Base-by-base conservation (phyloP, 30 jellyfish, hydroid and myxozoan species). In the Nemopilema nomurai region DNA sequence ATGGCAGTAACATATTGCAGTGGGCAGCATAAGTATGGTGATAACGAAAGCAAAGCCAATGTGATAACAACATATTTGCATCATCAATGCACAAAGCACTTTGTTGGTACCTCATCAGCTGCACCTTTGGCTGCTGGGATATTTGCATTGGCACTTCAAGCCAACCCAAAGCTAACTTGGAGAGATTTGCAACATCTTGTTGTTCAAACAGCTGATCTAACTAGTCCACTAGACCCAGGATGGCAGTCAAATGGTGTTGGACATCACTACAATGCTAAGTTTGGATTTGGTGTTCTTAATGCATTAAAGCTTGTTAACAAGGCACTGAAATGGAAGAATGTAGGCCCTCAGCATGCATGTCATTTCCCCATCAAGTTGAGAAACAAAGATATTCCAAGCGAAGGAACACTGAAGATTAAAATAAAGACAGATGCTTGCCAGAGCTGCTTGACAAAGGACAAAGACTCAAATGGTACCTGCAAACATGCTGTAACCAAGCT, bases 41-140 rank as follows among this genome's bases (percentile, higher is more conserved):
- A 51, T 62, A 74, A 83, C 1, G 91, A 87, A 49, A 74, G 91
- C 71, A 84, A 79, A 20, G 97, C 98, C 1, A 73, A 90, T 30
- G 98, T 90, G 62, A 91, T 96, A 63, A 96, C 99, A 22, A 96
- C 99, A 29, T 91, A 82, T 67, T 83, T 90, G 26, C 97, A 90
- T 81, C 97, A 91, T 67, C 96, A 90, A 57, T 96, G 99, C 80
- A 96, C 99, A 18, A 90, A 91, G 7, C 98, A 91, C 67, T 96
- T 96, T 84, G 97, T 89, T 53, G 99, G 99, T 41, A 96, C 99
- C n/a, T 90, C 98, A 71, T 96, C 99, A 16, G 98, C 99, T 62
- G 99, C 99, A 80, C 99, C 99, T 0, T 70, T 96, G 51, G 98
- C 99, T 51, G 97, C 98, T 32, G 98, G 96, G 52, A 91, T 96